Base-by-base conservation (phyloP, 2,888 invertebrate genomes). In the Athalia circularis region DNA sequence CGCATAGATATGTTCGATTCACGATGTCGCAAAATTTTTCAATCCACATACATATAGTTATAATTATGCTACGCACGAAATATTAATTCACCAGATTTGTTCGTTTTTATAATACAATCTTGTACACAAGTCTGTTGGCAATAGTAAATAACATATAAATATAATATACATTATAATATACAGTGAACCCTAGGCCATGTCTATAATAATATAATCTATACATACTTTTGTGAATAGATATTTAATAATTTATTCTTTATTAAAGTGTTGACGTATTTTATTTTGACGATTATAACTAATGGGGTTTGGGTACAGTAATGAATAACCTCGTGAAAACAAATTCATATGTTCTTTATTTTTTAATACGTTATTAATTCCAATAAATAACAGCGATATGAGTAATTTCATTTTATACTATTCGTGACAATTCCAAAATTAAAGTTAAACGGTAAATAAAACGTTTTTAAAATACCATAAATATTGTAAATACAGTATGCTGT, bases 181-280 rank as follows among this genome's bases (percentile, higher is more conserved):
- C 80, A 80, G 79, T 80, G 77, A 82, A 72, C 65, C 62, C 70
- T 81, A 80, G 77, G 77, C 70, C 80, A 81, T 82, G 81, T 82
- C 78, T 81, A 81, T 83, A 68, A 77, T 45, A 80, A 80, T 77
- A 85, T 85, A 86, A 84, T 82, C 83, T 87, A 88, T 87, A 84
- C 85, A 86, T 88, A 88, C 86, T 85, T 86, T 87, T 89, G 89
- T 89, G 89, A 88, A 89, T 89, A 89, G 86, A 87, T 88, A 89
- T 89, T 89, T 89, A 88, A 89, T 89, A 88, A 89, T 89, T 89
- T 89, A 89, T 89, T 89, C 86, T 89, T 88, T 86, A 86, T 82
- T 78, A 87, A 88, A 84, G 84, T 84, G 85, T 84, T 78, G 81
- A 83, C 79, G 82, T 74, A 85, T 83, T 84, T 84, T 70, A 83